Evolutionary conservation across 2,113 vertebrate species (phyloP).

Genomic region (Pao palembangensis): DNA sequence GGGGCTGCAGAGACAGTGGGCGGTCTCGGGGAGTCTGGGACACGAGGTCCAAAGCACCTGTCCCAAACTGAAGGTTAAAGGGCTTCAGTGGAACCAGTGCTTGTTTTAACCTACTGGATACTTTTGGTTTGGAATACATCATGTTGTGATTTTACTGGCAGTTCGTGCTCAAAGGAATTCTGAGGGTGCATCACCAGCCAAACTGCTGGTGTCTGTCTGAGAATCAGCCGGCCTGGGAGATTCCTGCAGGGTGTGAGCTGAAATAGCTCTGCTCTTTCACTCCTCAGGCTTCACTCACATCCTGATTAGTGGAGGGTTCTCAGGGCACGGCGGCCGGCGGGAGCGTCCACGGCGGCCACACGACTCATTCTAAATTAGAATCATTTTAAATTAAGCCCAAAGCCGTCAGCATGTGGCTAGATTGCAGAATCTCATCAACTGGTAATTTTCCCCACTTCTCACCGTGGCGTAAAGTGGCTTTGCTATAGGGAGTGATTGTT

Average conservation of each 20-base stretch:
- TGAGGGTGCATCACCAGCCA: no score
- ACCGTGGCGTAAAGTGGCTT: constrained; percentile 28
- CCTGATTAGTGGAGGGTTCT: constrained; percentile 67
- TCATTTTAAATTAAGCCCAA: constrained; percentile 58
- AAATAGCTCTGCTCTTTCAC: constrained; percentile 17
- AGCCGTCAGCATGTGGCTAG: constrained; percentile 22
- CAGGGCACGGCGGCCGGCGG: constrained; percentile 40
- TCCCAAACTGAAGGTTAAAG: no score
- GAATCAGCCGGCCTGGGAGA: no score
- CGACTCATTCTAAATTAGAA: constrained; percentile 45
- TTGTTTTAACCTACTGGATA: not conserved
- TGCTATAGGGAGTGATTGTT: constrained; percentile 48
- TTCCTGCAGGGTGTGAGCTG: constrained; percentile 27
- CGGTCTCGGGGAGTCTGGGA: not conserved
- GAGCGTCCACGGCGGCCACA: constrained; percentile 45
- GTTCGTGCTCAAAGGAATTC: no score
- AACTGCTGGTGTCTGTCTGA: no score
- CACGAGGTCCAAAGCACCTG: no score
- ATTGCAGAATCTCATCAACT: constrained; percentile 42
- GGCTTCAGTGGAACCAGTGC: no score
- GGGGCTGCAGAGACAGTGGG: constrained; percentile 12
- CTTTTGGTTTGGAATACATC: no score
- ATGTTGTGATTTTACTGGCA: no score
- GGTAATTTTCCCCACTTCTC: constrained; percentile 49
- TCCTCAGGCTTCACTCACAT: constrained; percentile 38